These are phyloP conservation scores for Philereme transversata DNA, from an alignment of 2,888 invertebrate species.

Conservation along the genomic window DNA sequence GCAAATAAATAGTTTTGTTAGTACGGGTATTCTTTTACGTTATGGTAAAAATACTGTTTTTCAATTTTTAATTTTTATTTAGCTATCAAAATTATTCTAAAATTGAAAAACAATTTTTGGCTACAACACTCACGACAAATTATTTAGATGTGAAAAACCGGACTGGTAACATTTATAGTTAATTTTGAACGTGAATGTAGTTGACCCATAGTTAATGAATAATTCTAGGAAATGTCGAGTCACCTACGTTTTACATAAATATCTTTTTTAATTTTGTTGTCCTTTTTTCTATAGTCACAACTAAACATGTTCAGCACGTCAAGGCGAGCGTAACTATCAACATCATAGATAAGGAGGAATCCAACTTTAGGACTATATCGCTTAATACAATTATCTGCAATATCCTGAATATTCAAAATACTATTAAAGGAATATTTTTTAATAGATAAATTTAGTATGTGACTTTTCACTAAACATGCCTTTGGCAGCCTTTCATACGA, in stretches of 20 bases:
- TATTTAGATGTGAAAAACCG: slow-evolving; percentile 27
- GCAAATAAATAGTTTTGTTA: slow-evolving; percentile 75
- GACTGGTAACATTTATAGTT: slow-evolving; percentile 4
- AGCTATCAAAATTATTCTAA: slow-evolving; percentile 33
- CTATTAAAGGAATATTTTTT: slow-evolving; percentile 36
- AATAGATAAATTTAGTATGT: slow-evolving; percentile 12
- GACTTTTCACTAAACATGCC: slow-evolving; percentile 31
- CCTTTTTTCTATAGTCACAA: slow-evolving; percentile 62
- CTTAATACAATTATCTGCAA: slow-evolving; percentile 60
- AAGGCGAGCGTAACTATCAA: slow-evolving; percentile 50
- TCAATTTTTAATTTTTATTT: slow-evolving; percentile 51
- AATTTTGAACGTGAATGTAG: slow-evolving; percentile 54
- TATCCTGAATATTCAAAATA: slow-evolving; percentile 74
- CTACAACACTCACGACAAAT: slow-evolving; percentile 50
- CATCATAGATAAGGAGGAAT: slow-evolving; percentile 63
- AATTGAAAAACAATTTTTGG: slow-evolving; percentile 60
- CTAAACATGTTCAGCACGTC: slow-evolving; percentile 47
- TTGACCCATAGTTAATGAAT: slow-evolving; percentile 45
- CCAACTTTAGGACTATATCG: slow-evolving; percentile 74
- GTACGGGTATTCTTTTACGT: slow-evolving; percentile 48
- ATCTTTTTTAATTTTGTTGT: slow-evolving; percentile 48
- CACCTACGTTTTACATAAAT: slow-evolving; percentile 77
- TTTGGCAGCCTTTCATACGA: slow-evolving; percentile 15
- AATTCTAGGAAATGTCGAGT: slow-evolving; percentile 59
- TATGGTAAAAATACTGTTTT: slow-evolving; percentile 52